Conservation (phyloP, 2,888 invertebrate species). For the Eristalis pertinax region DNA sequence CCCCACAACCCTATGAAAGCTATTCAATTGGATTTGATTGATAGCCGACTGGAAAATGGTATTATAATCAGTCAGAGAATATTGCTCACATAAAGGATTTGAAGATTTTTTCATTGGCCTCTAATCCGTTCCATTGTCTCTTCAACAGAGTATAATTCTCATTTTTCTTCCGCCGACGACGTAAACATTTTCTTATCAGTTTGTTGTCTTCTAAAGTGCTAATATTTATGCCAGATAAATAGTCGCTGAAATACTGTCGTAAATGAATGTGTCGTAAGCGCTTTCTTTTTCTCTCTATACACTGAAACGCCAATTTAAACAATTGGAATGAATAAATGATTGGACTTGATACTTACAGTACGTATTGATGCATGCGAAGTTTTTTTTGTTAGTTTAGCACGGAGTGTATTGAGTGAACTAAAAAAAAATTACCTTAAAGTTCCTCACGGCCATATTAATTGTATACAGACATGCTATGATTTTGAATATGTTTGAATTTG, state of each 20-base stretch:
- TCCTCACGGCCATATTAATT: no score
- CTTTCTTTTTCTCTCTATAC: no score
- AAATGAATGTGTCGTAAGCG: neutral
- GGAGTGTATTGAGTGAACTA: no score
- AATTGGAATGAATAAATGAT: no score
- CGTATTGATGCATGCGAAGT: no score
- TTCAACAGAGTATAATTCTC: neutral
- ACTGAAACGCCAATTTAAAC: no score
- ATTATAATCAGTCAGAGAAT: neutral
- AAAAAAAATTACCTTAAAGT: no score
- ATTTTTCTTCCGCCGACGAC: neutral
- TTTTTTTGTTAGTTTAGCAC: no score
- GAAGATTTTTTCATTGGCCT: neutral
- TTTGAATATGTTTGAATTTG: no score
- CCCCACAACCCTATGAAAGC: conserved; percentile 3
- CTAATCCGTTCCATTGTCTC: neutral
- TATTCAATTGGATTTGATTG: neutral
- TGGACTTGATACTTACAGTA: no score
- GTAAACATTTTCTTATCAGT: neutral
- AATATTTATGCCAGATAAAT: neutral
- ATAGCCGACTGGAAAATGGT: neutral
- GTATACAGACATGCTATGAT: no score
- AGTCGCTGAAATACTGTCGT: neutral
- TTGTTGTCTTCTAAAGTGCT: neutral
- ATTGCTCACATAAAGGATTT: no score